Evolutionary conservation across 2,888 invertebrate genomes (phyloP).

Genomic region (Rosalia funebris): DNA sequence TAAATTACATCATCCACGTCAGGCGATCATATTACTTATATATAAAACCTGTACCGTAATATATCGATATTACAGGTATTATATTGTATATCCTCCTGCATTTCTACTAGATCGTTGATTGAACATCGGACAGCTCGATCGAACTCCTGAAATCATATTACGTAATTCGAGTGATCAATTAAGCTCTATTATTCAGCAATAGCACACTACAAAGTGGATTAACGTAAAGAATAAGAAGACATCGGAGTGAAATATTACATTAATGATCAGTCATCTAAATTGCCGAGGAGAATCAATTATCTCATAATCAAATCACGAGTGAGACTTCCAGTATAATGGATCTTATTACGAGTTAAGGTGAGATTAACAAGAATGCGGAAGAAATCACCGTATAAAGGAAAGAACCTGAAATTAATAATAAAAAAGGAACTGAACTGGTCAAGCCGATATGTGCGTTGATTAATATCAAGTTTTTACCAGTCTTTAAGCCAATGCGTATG

Average conservation of each 20-base stretch:
- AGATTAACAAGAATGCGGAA: slow-evolving; percentile 19
- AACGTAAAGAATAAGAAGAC: slow-evolving; percentile 28
- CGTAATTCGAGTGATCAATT: slow-evolving; percentile 25
- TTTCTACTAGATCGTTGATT: too few relatives aligned
- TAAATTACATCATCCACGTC: too few relatives aligned
- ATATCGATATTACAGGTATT: too few relatives aligned
- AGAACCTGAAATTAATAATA: slow-evolving; percentile 11
- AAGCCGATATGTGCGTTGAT: slow-evolving; percentile 13
- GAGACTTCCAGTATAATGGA: slow-evolving; percentile 33
- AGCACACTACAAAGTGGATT: slow-evolving; percentile 31
- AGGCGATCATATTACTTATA: too few relatives aligned
- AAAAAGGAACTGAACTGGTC: neutral
- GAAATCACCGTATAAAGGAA: neutral
- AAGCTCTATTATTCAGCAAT: slow-evolving; percentile 33
- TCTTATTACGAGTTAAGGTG: slow-evolving; percentile 22
- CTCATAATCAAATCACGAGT: slow-evolving; percentile 32
- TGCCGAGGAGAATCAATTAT: slow-evolving; percentile 36
- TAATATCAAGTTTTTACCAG: slow-evolving; percentile 18
- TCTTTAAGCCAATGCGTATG: neutral
- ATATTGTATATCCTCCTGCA: too few relatives aligned
- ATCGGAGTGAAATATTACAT: slow-evolving; percentile 29
- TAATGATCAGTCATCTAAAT: slow-evolving; percentile 36
- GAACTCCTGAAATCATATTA: slow-evolving; percentile 20
- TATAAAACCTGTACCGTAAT: too few relatives aligned
- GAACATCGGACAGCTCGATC: too few relatives aligned